Percentiles rank a stretch among this genome's conserved stretches.
These are phyloP conservation scores for Punctoribates punctum DNA, from an alignment of 2,888 invertebrate genomes.

Conservation along the genomic window DNA sequence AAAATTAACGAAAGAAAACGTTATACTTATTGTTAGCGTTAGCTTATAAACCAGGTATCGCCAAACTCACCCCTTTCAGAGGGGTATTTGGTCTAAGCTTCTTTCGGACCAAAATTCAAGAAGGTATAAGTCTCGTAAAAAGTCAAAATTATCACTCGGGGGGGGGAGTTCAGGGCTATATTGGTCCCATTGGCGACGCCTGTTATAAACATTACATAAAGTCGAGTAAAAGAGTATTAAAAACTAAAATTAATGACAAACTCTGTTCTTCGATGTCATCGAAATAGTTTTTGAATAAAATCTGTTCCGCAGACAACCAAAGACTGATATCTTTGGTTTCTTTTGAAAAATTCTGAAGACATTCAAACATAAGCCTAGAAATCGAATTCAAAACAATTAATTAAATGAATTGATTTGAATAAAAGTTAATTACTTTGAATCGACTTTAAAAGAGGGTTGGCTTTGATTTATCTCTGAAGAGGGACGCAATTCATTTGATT, in stretches of 20 bases:
- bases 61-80: too few species aligned
- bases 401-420: not conserved
- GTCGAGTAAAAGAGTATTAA: too few species aligned
- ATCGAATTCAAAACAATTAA: not conserved
- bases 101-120: too few species aligned
- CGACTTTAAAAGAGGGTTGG: conserved; percentile 11
- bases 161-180: too few species aligned
- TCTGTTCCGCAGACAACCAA: conserved; percentile 10
- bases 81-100: not conserved
- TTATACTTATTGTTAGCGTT: too few species aligned
- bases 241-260: not conserved
- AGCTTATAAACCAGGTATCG: too few species aligned
- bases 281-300: conserved; percentile 16
- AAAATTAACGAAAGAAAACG: too few species aligned
- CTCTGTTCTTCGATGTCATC: conserved; percentile 26
- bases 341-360: not conserved
- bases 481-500: not conserved
- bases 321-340: conserved; percentile 16
- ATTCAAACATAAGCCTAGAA: conserved; percentile 1
- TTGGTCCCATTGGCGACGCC: too few species aligned
- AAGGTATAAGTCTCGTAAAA: too few species aligned
- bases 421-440: not conserved
- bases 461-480: not conserved
- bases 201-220: too few species aligned
- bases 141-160: too few species aligned